Evolutionary conservation across 2,113 vertebrate genomes (phyloP).

Genomic region (Antechinus flavipes): DNA sequence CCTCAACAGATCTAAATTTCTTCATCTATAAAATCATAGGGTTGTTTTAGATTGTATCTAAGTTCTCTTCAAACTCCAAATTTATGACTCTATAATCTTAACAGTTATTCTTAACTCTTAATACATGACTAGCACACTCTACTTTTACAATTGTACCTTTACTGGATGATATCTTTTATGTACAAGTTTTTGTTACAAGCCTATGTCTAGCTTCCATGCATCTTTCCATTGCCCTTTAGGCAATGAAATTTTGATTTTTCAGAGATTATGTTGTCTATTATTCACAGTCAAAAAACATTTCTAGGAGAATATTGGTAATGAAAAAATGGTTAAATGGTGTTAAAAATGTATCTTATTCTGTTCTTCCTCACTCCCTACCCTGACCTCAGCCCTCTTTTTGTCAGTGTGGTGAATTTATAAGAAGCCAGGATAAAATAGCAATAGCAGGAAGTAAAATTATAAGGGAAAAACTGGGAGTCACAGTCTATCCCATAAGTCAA

Average conservation of each 20-base stretch:
- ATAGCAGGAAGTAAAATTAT: not conserved
- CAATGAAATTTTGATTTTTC: not conserved
- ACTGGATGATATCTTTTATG: not conserved
- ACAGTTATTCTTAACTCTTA: not conserved
- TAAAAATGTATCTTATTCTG: not conserved
- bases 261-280: not conserved
- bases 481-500: not conserved
- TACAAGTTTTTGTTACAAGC: not conserved
- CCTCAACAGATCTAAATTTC: not conserved
- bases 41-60: not conserved
- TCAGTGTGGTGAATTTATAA: not conserved
- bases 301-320: not conserved
- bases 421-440: not conserved
- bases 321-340: not conserved
- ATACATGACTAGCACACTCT: not conserved
- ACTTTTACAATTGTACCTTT: not conserved
- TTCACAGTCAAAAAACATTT: not conserved
- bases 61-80: not conserved
- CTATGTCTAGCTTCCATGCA: not conserved
- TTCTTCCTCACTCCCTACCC: not conserved
- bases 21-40: not conserved
- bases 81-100: not conserved
- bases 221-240: not conserved
- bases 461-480: not conserved
- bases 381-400: not conserved